Conservation (phyloP, 2,113 vertebrate species). For the Smithornis capensis region DNA sequence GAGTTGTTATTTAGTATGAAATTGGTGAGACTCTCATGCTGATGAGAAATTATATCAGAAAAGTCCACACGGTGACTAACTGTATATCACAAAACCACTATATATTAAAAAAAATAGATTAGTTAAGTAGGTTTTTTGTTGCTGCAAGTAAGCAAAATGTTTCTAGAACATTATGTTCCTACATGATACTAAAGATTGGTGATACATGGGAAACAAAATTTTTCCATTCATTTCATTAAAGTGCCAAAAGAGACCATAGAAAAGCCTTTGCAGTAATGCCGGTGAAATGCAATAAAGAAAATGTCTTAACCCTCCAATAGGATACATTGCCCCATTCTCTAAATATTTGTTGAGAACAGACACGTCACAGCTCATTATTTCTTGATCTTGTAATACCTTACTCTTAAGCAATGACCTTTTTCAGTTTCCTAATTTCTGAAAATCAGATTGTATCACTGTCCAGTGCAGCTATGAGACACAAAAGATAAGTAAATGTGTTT, state of each 20-base stretch:
- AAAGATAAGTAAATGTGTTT: neutral
- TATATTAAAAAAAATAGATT: neutral
- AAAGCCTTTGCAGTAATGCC: neutral
- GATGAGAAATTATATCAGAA: neutral
- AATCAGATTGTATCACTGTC: neutral
- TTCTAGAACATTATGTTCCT: neutral
- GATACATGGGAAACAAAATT: neutral
- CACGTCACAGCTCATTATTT: neutral
- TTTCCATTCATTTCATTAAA: neutral
- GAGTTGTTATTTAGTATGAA: neutral
- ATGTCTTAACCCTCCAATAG: neutral
- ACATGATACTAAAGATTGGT: neutral
- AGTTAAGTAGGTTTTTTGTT: neutral
- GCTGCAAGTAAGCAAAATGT: neutral
- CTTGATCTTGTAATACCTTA: neutral
- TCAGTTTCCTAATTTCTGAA: neutral
- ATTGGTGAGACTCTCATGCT: fast-evolving
- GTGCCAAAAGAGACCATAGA: neutral
- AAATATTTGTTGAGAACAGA: neutral
- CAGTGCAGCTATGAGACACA: neutral
- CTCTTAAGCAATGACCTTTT: neutral
- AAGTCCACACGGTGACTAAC: neutral
- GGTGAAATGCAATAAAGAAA: neutral
- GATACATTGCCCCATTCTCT: neutral
- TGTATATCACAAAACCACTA: neutral